phyloP scores from a whole-genome alignment of 2,797 vertebrate genomes.

The Intellagama lesueurii region DNA sequence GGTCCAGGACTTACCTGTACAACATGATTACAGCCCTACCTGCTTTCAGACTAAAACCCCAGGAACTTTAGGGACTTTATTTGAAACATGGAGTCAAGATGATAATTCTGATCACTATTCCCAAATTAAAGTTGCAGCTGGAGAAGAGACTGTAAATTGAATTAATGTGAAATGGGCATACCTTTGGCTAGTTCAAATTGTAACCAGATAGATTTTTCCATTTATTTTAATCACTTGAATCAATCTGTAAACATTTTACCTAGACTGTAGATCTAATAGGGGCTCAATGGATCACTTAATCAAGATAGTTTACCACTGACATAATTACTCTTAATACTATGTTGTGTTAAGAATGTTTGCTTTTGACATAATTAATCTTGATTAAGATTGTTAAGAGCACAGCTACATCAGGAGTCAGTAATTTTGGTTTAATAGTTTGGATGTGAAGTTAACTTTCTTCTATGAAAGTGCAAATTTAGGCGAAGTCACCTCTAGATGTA shows the following conservation, averaged over 20 bases:
- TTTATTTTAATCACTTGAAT: not conserved
- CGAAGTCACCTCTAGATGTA: not conserved
- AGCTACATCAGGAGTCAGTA: not conserved
- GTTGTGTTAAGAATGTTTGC: too few relatives aligned
- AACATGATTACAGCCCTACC: too few relatives aligned
- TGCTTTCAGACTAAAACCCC: too few relatives aligned
- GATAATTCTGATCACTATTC: not conserved
- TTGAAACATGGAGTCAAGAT: not conserved
- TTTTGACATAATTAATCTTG: too few relatives aligned
- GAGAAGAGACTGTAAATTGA: not conserved
- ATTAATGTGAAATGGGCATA: not conserved
- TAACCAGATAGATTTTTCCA: not conserved
- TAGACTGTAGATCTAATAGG: not conserved
- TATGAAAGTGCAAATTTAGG: not conserved
- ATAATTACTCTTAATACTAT: not conserved
- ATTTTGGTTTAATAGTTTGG: not conserved
- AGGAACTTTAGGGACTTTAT: not conserved
- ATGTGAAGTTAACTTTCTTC: not conserved
- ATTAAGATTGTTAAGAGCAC: not conserved
- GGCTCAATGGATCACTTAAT: not conserved
- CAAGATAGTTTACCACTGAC: accelerated
- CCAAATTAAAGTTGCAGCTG: not conserved
- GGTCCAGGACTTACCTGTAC: not conserved
- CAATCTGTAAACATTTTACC: not conserved
- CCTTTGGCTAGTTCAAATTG: not conserved